These are phyloP conservation scores for Pinctada fucata DNA, from an alignment of 2,888 invertebrate genomes.

Conservation along the genomic window DNA sequence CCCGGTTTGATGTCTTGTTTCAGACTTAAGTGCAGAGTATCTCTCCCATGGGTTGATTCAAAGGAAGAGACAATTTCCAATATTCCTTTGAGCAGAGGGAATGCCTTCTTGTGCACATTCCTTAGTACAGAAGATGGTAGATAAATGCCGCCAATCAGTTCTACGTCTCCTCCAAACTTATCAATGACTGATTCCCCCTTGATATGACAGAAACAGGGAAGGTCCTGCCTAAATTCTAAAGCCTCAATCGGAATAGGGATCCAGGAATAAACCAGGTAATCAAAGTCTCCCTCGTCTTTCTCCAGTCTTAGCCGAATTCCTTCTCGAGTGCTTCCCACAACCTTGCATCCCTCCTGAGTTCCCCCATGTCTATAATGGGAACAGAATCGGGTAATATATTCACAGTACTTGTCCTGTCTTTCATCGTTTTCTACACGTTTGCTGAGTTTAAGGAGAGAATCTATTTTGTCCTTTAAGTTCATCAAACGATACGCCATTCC, in stretches of 20 bases:
- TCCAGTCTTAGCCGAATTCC: conserved; percentile 40
- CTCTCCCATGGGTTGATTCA: neutral
- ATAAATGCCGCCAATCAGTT: conserved; percentile 30
- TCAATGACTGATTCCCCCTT: conserved; percentile 22
- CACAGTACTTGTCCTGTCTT: conserved; percentile 30
- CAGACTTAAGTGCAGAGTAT: conserved; percentile 6
- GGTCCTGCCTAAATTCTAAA: conserved; percentile 39
- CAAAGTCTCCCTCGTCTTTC: conserved; percentile 48
- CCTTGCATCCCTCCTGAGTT: conserved; percentile 32
- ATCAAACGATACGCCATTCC: too few species aligned
- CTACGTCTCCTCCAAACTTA: neutral
- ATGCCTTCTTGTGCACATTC: conserved; percentile 16
- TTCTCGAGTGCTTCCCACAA: conserved; percentile 51
- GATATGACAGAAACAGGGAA: conserved; percentile 47
- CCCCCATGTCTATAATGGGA: conserved; percentile 42
- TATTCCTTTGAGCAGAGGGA: conserved; percentile 14
- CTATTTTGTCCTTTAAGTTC: too few species aligned
- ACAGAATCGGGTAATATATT: conserved; percentile 24
- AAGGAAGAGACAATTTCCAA: conserved; percentile 4
- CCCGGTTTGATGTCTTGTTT: conserved; percentile 32
- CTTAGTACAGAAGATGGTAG: conserved; percentile 25
- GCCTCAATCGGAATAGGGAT: conserved; percentile 40
- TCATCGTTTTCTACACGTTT: conserved; percentile 28
- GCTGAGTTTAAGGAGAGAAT: neutral
- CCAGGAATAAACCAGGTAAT: conserved; percentile 47